phyloP scores from a whole-genome alignment of 2,888 invertebrate genomes.

The Tachina grossa region DNA sequence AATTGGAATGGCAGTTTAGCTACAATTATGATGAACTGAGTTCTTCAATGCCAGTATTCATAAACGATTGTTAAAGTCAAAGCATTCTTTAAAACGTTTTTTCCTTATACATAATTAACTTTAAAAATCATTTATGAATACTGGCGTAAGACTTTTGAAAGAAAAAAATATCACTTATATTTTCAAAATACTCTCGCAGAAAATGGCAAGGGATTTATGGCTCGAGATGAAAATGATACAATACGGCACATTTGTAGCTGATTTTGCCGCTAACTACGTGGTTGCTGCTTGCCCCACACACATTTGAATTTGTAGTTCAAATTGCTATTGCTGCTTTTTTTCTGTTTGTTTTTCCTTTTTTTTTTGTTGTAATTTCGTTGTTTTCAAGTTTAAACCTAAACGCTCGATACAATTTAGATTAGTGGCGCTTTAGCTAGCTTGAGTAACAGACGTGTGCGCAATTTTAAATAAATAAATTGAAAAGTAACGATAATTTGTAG shows the following conservation, averaged over 20 bases:
- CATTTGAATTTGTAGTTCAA: slow-evolving; percentile 41
- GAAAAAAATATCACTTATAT: background rate
- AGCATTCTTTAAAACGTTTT: too few species aligned
- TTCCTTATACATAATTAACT: too few species aligned
- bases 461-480: slow-evolving; percentile 50
- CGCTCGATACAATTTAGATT: slow-evolving; percentile 71
- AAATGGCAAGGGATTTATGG: too few species aligned
- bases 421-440: slow-evolving; percentile 74
- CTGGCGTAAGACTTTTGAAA: background rate
- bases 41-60: too few species aligned
- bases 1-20: too few species aligned
- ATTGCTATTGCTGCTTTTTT: slow-evolving; percentile 25
- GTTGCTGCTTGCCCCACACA: slow-evolving; percentile 39
- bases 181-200: too few species aligned
- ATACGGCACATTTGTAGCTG: slow-evolving; percentile 31
- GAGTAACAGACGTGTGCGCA: slow-evolving; percentile 73
- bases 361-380: slow-evolving; percentile 28
- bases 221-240: slow-evolving; percentile 25
- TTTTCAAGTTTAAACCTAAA: slow-evolving; percentile 73
- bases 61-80: too few species aligned
- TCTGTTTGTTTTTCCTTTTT: slow-evolving; percentile 29
- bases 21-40: too few species aligned
- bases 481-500: slow-evolving; percentile 57
- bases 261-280: slow-evolving; percentile 47
- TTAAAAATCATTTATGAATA: too few species aligned